A percentile compares a stretch with the other conserved stretches of the same genome.
These are phyloP conservation scores for Melanerpes formicivorus DNA, from an alignment of 2,113 vertebrate genomes.

Conservation along the genomic window DNA sequence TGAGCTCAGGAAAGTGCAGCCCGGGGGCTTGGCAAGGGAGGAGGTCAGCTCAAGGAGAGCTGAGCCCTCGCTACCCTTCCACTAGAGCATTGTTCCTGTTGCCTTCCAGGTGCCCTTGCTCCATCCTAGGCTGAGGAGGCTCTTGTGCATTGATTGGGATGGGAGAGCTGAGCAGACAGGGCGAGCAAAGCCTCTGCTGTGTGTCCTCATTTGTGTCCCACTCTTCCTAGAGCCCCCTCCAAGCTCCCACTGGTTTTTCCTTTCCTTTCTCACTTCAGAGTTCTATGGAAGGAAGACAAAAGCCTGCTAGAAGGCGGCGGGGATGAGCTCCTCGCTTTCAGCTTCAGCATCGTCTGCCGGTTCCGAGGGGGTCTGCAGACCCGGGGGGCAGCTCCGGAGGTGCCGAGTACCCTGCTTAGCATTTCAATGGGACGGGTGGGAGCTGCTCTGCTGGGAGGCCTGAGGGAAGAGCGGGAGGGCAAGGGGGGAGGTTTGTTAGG, in stretches of 20 bases:
- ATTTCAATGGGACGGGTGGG: neutral
- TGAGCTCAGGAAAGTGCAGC: neutral
- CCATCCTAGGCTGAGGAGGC: neutral
- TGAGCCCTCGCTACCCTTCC: neutral
- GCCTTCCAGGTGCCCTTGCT: neutral
- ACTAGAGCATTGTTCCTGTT: fast-evolving
- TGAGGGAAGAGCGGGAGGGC: neutral
- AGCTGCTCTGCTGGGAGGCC: neutral
- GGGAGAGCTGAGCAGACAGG: neutral
- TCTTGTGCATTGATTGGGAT: neutral
- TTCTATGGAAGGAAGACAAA: slow-evolving; percentile 12
- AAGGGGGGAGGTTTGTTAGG: neutral
- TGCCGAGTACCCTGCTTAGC: neutral
- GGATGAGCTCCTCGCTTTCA: slow-evolving; percentile 38
- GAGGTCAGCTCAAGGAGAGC: neutral
- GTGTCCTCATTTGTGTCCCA: neutral
- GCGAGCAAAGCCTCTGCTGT: slow-evolving; percentile 33
- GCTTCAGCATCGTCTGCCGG: slow-evolving; percentile 71
- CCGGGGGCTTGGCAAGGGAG: neutral
- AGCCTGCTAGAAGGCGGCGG: slow-evolving; percentile 6
- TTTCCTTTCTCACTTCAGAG: neutral
- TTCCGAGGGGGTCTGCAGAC: slow-evolving; percentile 46
- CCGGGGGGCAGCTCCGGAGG: neutral
- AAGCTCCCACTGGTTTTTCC: neutral
- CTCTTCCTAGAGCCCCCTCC: slow-evolving; percentile 1